phyloP scores from a whole-genome alignment of 2,113 vertebrate genomes.

The Typhlomys cinereus region DNA sequence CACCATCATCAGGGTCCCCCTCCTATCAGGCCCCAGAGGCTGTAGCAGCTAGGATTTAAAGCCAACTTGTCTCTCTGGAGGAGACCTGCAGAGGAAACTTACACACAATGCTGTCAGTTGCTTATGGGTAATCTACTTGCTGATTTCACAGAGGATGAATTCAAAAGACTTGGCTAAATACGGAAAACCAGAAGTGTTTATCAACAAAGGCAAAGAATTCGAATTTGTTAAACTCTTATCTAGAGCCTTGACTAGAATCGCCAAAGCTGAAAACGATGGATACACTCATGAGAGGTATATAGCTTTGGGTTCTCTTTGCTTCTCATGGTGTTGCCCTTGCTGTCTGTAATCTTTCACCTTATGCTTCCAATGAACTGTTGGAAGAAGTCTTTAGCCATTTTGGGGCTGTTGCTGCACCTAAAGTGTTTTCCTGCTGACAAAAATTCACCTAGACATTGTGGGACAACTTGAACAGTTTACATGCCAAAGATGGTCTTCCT shows the following conservation, averaged over 20 bases:
- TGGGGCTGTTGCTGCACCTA: constrained; percentile 95
- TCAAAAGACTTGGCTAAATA: constrained; percentile 96
- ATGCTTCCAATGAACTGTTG: constrained; percentile 97
- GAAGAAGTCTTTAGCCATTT: constrained; percentile 99
- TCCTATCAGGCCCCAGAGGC: constrained; percentile 53
- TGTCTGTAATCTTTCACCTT: constrained; percentile 95
- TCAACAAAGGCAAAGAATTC: constrained; percentile 98
- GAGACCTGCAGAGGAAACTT: constrained; percentile 97
- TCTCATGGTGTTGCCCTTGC: constrained; percentile 97
- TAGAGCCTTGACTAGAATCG: constrained; percentile 95
- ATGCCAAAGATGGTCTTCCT: constrained; percentile 97
- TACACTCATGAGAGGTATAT: constrained; percentile 94
- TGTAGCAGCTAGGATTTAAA: constrained; percentile 87
- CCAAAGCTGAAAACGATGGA: constrained; percentile 98
- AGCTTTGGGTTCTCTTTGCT: constrained; percentile 96
- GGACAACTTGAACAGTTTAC: constrained; percentile 96
- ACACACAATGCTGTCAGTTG: constrained; percentile 95
- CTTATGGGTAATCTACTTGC: constrained; percentile 98
- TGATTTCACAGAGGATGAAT: constrained; percentile 95
- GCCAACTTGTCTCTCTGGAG: constrained; percentile 94
- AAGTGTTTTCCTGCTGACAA: constrained; percentile 94
- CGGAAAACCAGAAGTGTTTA: constrained; percentile 97
- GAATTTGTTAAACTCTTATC: constrained; percentile 98
- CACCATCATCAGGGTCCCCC: constrained; percentile 70
- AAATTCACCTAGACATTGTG: constrained; percentile 94